Conservation (phyloP, 2,797 vertebrate species). For the Arnoldichthys spilopterus region DNA sequence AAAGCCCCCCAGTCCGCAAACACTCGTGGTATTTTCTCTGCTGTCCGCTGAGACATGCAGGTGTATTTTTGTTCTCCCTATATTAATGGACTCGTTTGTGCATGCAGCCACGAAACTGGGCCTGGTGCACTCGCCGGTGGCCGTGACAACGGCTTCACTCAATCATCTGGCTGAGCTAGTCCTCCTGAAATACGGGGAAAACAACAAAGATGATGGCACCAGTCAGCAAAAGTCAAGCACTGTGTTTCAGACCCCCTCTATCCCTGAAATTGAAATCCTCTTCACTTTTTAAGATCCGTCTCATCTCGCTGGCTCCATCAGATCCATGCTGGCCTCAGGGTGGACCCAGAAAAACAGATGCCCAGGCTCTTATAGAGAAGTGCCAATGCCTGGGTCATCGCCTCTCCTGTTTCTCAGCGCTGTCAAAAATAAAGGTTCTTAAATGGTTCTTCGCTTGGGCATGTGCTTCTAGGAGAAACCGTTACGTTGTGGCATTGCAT, state of each 20-base stretch:
- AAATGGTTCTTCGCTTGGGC: too few species aligned
- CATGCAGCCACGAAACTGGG: slow-evolving; percentile 11
- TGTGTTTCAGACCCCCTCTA: slow-evolving; percentile 20
- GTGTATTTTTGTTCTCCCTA: background rate
- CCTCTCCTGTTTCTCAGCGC: background rate
- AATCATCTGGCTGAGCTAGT: slow-evolving; percentile 37
- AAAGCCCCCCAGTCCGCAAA: slow-evolving; percentile 37
- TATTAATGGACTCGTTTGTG: slow-evolving; percentile 23
- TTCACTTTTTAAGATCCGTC: slow-evolving; percentile 2
- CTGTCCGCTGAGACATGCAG: background rate
- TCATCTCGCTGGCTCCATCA: slow-evolving; percentile 6
- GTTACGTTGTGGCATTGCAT: too few species aligned
- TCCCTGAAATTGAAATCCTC: slow-evolving; percentile 39
- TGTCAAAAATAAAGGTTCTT: too few species aligned
- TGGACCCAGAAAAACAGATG: background rate
- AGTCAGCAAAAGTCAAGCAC: slow-evolving; percentile 34
- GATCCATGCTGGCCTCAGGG: background rate
- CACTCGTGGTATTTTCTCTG: slow-evolving; percentile 9
- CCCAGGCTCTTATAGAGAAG: background rate
- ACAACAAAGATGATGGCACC: background rate
- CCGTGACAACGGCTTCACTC: slow-evolving; percentile 31
- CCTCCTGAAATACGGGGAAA: background rate
- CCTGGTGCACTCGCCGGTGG: slow-evolving; percentile 25
- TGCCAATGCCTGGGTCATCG: background rate
- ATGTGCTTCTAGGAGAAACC: too few species aligned